These are phyloP conservation scores for Ovis aries DNA, from an alignment of 2,113 vertebrate genomes.

Conservation along the genomic window ARS-UI_Ramb_v3.0 NC_056072.1:44011501-44012000, in stretches of 20 bases:
- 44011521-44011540: background rate
- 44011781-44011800: background rate
- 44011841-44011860: background rate
- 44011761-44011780: background rate
- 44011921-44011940: background rate
- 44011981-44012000: background rate
- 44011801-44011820: background rate
- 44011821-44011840: background rate
- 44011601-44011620: background rate
- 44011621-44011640: background rate
- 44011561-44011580: rapidly evolving
- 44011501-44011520: background rate
- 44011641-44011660: background rate
- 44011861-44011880: background rate
- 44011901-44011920: background rate
- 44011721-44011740: background rate
- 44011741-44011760: background rate
- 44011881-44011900: background rate
- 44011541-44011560: background rate
- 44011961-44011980: background rate
- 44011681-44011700: background rate
- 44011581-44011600: background rate
- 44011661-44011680: background rate
- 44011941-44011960: background rate
- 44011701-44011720: background rate